Evolutionary conservation across 2,888 invertebrate species (phyloP), one percentile per base, ranked within the genome.

Genomic region (Subacronicta megacephala): DNA sequence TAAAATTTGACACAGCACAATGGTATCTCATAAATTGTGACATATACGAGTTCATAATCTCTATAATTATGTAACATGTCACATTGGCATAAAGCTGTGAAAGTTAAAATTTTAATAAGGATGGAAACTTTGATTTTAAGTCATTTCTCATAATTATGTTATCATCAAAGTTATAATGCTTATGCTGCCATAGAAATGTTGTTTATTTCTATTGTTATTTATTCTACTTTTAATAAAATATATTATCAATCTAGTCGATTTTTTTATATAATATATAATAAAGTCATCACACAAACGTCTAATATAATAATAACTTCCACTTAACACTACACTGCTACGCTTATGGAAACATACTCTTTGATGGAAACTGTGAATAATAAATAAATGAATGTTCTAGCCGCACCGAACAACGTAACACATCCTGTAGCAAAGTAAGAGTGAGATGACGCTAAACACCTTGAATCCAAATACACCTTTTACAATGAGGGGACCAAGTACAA

Each of bases 221-320:
- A 77, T 75, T 77, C 62, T 78, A 77, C 78, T 81, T 81, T 75
- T 68, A 84, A 81, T 84, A 84, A 83, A 80, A 65, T 79, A 77
- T 79, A 55, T 68, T 68, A 72, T 75, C 57, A 49, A 44, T 59
- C 9, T 55, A 41, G 31, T 62, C 56, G 55, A 29, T 78, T 72
- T 20, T 17, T 42, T 49, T 33, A 9, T 33, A 37, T 29, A 29
- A 23, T 53, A 62, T 46, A n/a, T n/a, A n/a, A n/a, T n/a, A n/a
- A n/a, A n/a, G n/a, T n/a, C n/a, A n/a, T n/a, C n/a, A n/a, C n/a
- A n/a, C n/a, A n/a, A n/a, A n/a, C n/a, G n/a, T n/a, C n/a, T n/a
- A n/a, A n/a, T n/a, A n/a, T n/a, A n/a, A n/a, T n/a, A n/a, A n/a
- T n/a, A n/a, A n/a, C n/a, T n/a, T n/a, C n/a, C n/a, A n/a, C n/a